Evolutionary conservation across 2,888 invertebrate species (phyloP).

Genomic region (Vandiemenella viatica): DNA sequence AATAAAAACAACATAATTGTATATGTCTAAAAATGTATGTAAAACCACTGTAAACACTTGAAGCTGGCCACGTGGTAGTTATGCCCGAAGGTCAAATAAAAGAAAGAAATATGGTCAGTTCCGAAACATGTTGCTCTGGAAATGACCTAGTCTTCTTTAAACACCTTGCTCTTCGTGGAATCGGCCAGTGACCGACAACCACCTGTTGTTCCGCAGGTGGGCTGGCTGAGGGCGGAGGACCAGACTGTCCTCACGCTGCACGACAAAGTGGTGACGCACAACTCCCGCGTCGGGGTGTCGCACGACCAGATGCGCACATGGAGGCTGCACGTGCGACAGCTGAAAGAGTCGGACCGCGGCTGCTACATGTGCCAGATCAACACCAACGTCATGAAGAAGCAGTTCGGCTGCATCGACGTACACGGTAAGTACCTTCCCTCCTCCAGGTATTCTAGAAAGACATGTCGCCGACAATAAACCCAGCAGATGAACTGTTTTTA

Average conservation of each 20-base stretch:
- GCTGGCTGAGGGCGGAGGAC: constrained; percentile 61
- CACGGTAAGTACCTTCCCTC: constrained; percentile 46
- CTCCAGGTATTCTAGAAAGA: neutral
- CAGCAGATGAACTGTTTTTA: too few relatives aligned
- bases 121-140: too few relatives aligned
- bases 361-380: constrained; percentile 74
- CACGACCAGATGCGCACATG: constrained; percentile 54
- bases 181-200: too few relatives aligned
- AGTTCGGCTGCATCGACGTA: constrained; percentile 61
- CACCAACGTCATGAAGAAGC: constrained; percentile 60
- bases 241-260: constrained; percentile 60
- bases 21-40: too few relatives aligned
- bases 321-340: constrained; percentile 55
- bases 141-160: too few relatives aligned
- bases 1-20: too few relatives aligned
- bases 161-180: too few relatives aligned
- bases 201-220: constrained; percentile 44
- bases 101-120: too few relatives aligned
- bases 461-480: neutral
- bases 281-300: constrained; percentile 51
- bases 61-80: too few relatives aligned
- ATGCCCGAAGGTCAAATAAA: too few relatives aligned
- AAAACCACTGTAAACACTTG: too few relatives aligned
- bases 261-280: constrained; percentile 58
- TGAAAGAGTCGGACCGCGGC: constrained; percentile 57